These are phyloP conservation scores for Brevipalpus yothersi DNA, from an alignment of 1,140 invertebrate genomes.

Conservation along the genomic window DNA sequence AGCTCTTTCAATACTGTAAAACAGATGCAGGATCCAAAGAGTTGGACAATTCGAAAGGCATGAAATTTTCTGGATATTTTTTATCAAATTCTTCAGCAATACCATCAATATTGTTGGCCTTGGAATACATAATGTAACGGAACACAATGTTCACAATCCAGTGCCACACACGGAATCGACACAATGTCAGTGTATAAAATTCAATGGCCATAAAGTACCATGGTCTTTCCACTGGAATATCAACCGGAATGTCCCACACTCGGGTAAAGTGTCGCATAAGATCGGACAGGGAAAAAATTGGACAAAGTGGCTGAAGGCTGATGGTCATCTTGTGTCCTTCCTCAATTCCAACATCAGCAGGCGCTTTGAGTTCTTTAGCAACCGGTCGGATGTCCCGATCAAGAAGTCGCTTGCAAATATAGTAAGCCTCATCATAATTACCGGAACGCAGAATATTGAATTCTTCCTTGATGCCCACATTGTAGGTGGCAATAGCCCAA, in stretches of 20 bases:
- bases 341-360: not conserved
- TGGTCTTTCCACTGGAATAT: not conserved
- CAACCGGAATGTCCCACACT: not conserved
- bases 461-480: slow-evolving; percentile 55
- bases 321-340: not conserved
- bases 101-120: too few species aligned
- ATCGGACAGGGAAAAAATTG: not conserved
- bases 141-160: too few species aligned
- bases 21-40: too few species aligned
- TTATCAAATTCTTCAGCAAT: too few species aligned
- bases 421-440: slow-evolving; percentile 6
- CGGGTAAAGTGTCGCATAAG: slow-evolving; percentile 17
- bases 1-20: too few species aligned
- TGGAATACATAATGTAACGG: too few species aligned
- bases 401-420: slow-evolving; percentile 13
- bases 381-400: not conserved
- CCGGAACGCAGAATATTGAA: slow-evolving; percentile 29
- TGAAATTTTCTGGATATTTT: too few species aligned
- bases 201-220: not conserved
- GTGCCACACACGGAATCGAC: too few species aligned
- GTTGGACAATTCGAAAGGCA: too few species aligned
- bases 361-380: not conserved
- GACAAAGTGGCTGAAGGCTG: not conserved
- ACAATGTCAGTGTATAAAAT: too few species aligned
- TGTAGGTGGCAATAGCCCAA: slow-evolving; percentile 50